phyloP scores from a whole-genome alignment of 1,140 invertebrate species.

The Danaus melanippus region DNA sequence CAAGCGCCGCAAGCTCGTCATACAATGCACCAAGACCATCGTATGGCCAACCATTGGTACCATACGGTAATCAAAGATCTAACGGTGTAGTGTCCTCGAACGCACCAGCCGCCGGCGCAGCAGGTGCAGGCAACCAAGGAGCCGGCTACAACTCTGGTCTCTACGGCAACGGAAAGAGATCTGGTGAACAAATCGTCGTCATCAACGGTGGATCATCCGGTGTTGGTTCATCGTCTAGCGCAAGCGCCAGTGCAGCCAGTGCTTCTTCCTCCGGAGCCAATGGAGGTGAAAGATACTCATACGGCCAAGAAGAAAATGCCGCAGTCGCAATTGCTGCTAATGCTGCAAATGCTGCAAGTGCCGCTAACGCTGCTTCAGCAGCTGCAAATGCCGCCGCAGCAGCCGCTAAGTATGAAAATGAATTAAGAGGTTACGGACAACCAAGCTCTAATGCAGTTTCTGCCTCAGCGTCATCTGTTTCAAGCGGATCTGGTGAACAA shows the following conservation, averaged over 20 bases:
- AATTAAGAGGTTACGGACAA: too few relatives aligned
- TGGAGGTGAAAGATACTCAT: neutral
- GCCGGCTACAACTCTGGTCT: neutral
- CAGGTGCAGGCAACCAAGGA: constrained; percentile 1
- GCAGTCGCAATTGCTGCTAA: neutral
- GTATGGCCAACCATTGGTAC: too few relatives aligned
- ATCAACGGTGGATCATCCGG: constrained; percentile 1
- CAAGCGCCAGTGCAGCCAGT: constrained; percentile 2
- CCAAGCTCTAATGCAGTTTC: too few relatives aligned
- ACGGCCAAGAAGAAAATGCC: neutral
- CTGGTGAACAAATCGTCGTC: neutral
- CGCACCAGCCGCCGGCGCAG: constrained; percentile 11
- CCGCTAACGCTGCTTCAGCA: neutral
- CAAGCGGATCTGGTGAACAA: too few relatives aligned
- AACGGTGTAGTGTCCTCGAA: constrained; percentile 8
- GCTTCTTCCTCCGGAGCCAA: neutral
- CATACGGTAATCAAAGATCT: neutral
- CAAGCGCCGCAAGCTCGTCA: neutral
- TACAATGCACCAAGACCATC: too few relatives aligned
- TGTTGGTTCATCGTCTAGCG: constrained; percentile 4
- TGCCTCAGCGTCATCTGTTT: too few relatives aligned
- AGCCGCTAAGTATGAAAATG: neutral
- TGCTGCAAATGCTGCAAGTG: too few relatives aligned
- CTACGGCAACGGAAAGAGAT: neutral
- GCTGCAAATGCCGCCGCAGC: neutral